phyloP scores from a whole-genome alignment of 2,888 invertebrate species.

The Cephus pygmeus region DNA sequence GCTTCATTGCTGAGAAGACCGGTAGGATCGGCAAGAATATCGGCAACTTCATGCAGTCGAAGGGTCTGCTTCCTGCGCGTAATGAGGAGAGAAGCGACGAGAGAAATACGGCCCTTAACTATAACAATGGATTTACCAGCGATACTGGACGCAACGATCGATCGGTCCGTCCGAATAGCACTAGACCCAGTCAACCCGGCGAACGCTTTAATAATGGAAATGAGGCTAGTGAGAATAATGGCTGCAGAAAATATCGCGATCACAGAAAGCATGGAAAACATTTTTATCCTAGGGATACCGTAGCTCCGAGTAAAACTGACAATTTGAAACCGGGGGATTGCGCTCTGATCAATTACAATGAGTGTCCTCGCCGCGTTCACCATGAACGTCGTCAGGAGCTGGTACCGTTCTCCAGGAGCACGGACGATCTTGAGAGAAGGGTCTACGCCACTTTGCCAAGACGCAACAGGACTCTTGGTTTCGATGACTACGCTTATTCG shows the following conservation, averaged over 20 bases:
- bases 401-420: neutral
- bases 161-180: neutral
- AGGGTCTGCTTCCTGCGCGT: constrained; percentile 26
- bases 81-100: neutral
- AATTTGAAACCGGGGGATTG: neutral
- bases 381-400: constrained; percentile 16
- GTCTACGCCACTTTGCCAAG: constrained; percentile 52
- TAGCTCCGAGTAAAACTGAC: neutral
- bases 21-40: constrained; percentile 51
- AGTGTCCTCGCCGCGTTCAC: neutral
- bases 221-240: neutral
- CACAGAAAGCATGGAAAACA: neutral
- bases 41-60: constrained; percentile 50
- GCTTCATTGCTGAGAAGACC: constrained; percentile 56
- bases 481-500: constrained; percentile 38
- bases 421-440: constrained; percentile 11
- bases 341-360: neutral
- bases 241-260: neutral
- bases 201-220: neutral
- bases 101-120: neutral
- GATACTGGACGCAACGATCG: neutral
- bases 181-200: neutral
- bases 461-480: constrained; percentile 41
- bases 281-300: neutral
- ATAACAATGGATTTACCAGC: neutral